Conservation (phyloP, 30 jellyfish, hydroid and myxozoan genomes). For the Aurelia aurita complex sp. Pacific region DNA sequence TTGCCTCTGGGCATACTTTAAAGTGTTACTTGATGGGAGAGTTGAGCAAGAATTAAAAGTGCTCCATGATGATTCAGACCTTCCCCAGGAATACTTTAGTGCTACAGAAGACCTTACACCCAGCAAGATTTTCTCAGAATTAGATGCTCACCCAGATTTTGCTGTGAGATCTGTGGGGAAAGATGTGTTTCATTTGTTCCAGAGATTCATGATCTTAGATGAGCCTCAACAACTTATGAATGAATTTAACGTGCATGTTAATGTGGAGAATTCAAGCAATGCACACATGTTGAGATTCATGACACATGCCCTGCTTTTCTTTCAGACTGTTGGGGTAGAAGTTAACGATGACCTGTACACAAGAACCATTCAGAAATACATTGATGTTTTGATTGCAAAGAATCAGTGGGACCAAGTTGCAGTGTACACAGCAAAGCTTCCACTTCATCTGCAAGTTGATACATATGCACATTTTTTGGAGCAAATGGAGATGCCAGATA, state of each 20-base stretch:
- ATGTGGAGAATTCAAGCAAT: background rate
- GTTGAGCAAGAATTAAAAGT: slow-evolving; percentile 75
- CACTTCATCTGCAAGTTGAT: slow-evolving; percentile 74
- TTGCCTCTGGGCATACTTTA: slow-evolving; percentile 89
- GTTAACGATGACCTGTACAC: slow-evolving; percentile 38
- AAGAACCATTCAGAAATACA: slow-evolving; percentile 32
- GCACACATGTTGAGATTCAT: slow-evolving; percentile 53
- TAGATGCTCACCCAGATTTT: slow-evolving; percentile 56
- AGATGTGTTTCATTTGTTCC: slow-evolving; percentile 66
- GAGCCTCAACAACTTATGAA: slow-evolving; percentile 49
- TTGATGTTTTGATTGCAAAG: slow-evolving; percentile 49
- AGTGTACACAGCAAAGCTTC: slow-evolving; percentile 77
- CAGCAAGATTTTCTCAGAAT: slow-evolving; percentile 59
- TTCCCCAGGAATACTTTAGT: slow-evolving; percentile 17
- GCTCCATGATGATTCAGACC: slow-evolving; percentile 12
- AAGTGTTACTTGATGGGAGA: slow-evolving; percentile 77
- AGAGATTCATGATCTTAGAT: slow-evolving; percentile 70
- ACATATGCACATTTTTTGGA: slow-evolving; percentile 72
- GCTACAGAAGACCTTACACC: slow-evolving; percentile 58
- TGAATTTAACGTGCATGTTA: slow-evolving; percentile 16
- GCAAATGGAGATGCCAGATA: slow-evolving; percentile 37
- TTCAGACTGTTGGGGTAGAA: slow-evolving; percentile 59
- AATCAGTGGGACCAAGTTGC: slow-evolving; percentile 77
- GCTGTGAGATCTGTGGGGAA: slow-evolving; percentile 58
- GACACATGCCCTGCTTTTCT: slow-evolving; percentile 46